phyloP scores from a whole-genome alignment of 2,797 vertebrate genomes.

The Lepilemur ruficaudatus region DNA sequence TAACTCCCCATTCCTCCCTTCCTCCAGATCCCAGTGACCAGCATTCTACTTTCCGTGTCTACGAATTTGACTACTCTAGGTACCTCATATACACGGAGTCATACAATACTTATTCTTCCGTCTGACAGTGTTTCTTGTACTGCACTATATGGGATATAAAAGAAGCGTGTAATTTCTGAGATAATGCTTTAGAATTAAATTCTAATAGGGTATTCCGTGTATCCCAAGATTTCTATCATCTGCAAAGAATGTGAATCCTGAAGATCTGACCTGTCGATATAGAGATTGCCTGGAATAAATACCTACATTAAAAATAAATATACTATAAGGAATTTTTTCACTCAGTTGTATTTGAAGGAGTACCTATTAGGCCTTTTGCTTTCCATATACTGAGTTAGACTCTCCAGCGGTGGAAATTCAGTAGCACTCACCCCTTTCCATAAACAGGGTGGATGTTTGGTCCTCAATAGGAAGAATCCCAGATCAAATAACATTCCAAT shows the following conservation, averaged over 20 bases:
- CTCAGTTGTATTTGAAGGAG: neutral
- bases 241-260: neutral
- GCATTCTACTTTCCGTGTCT: neutral
- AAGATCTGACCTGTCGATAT: neutral
- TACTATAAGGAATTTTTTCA: neutral
- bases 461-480: neutral
- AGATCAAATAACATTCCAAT: neutral
- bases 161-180: neutral
- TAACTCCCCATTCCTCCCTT: neutral
- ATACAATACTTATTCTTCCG: neutral
- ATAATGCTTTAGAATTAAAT: neutral
- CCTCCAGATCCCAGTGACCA: neutral
- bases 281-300: neutral
- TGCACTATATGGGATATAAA: neutral
- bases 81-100: neutral
- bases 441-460: neutral
- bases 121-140: neutral
- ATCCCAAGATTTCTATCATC: neutral
- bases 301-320: neutral
- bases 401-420: neutral
- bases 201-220: neutral
- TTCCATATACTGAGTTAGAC: neutral
- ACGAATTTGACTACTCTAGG: neutral
- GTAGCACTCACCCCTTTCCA: neutral
- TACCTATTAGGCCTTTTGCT: neutral